A percentile compares a stretch with the other conserved stretches of the same genome.
phyloP scores from a whole-genome alignment of 2,797 vertebrate species.

The Cossypha heuglini region DNA sequence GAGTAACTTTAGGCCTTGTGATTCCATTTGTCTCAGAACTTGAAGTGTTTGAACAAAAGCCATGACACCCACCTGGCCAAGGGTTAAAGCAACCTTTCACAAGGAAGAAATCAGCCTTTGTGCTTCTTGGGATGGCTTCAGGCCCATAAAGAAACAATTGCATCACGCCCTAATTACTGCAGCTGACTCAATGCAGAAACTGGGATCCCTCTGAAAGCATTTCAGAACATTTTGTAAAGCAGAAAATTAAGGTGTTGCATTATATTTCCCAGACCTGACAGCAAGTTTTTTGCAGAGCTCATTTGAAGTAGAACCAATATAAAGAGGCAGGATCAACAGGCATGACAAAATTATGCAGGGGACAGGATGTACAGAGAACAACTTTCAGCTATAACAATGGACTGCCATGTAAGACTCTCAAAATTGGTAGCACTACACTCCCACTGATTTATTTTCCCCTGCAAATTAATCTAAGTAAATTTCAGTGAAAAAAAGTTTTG shows the following conservation, averaged over 20 bases:
- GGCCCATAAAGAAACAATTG: conserved; percentile 16
- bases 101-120: neutral
- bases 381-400: neutral
- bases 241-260: conserved; percentile 33
- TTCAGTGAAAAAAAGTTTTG: neutral
- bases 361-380: neutral
- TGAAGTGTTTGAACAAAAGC: neutral
- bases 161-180: conserved; percentile 14
- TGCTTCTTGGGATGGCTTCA: neutral
- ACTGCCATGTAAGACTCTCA: neutral
- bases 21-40: neutral
- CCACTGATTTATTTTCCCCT: neutral
- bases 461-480: neutral
- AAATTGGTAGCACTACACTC: neutral
- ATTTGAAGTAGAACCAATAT: neutral
- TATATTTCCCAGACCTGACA: neutral
- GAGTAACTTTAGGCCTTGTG: neutral
- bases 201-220: neutral
- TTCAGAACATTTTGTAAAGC: conserved; percentile 10
- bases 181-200: neutral
- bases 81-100: neutral
- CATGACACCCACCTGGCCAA: neutral
- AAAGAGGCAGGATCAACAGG: neutral
- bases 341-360: neutral
- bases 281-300: neutral